Conservation (phyloP, 2,113 vertebrate genomes). For the Channa maculata region DNA sequence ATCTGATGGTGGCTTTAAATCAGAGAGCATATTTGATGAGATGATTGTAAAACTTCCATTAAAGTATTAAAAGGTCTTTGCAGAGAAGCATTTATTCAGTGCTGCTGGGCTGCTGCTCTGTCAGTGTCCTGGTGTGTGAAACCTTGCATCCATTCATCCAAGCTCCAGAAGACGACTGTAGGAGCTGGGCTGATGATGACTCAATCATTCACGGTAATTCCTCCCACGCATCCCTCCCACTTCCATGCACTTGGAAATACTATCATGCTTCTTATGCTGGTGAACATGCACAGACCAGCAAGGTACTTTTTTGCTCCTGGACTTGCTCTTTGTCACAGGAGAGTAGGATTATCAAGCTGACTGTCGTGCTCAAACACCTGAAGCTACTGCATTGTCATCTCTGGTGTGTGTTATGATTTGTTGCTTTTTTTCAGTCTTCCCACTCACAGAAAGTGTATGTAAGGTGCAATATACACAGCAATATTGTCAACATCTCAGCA, state of each 20-base stretch:
- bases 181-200: not conserved
- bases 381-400: not conserved
- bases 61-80: not conserved
- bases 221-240: accelerated
- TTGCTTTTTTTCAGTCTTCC: not conserved
- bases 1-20: not conserved
- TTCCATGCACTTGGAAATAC: not conserved
- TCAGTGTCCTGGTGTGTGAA: not conserved
- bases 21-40: too few relatives aligned
- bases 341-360: not conserved
- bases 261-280: not conserved
- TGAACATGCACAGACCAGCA: not conserved
- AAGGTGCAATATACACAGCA: not conserved
- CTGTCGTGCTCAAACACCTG: not conserved
- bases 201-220: not conserved
- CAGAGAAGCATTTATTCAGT: not conserved
- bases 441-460: not conserved
- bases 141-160: not conserved
- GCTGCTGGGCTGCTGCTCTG: not conserved
- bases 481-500: not conserved
- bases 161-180: not conserved
- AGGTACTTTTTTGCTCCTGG: too few relatives aligned
- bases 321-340: too few relatives aligned
- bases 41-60: too few relatives aligned
- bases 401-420: constrained; percentile 2